Base-by-base conservation (phyloP, 2,113 vertebrate species). In the Malaclemys terrapin region DNA sequence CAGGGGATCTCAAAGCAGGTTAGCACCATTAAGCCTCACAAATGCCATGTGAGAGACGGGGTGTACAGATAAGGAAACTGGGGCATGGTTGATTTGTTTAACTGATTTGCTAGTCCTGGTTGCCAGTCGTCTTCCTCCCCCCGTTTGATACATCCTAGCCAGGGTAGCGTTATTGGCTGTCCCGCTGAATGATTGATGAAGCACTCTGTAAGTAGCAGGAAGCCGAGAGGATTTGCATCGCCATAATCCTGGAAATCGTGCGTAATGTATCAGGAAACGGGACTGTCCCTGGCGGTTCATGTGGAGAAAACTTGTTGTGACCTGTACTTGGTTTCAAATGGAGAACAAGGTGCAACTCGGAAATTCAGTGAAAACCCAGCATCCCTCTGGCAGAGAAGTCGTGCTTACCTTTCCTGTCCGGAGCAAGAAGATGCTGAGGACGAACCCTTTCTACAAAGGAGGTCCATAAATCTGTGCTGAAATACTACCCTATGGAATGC, bases 151-250 rank as follows among this genome's bases (percentile, higher is more conserved):
- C 52, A 47, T 85, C 38, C 6, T 91, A 76, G n/a, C 31, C 80
- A 92, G 69, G 92, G 95, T 69, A 95, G 69, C 80, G 81, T 93
- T 95, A 86, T 80, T 89, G 82, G 31, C 89, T 93, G 89, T 93
- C 81, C 45, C 42, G 13, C 92, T 90, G 91, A 96, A 95, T 92
- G 94, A 81, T 95, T 95, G 96, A 95, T 97, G 75, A 96, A 96
- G 79, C 85, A 89, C 91, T 95, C 80, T 3, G 72, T 87, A 94
- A 94, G 92, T 89, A 91, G 91, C n/a, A 38, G n/a, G 65, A 38
- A 72, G 93, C 93, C 93, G 94, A 93, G 31, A 96, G 27, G 91
- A 96, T 97, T 98, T 98, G 91, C 89, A 93, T 96, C 95, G 94
- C 95, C 88, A 62, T 92, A 87, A 80, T 91, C 94, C 91, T 95